Evolutionary conservation across 2,888 invertebrate genomes (phyloP).

Genomic region (Carpatolechia fugitivella): DNA sequence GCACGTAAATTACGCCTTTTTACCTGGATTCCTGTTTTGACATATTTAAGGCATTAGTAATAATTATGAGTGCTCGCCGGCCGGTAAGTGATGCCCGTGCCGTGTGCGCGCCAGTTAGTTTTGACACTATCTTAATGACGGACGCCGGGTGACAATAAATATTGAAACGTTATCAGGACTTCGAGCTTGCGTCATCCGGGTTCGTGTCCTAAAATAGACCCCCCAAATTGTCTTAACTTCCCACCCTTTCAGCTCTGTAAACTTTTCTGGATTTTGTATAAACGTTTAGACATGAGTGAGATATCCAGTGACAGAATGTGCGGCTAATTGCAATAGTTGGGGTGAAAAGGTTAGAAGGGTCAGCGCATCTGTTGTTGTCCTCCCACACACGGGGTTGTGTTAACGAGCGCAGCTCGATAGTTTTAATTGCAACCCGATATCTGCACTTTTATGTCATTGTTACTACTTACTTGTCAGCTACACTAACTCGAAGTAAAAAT

Average conservation of each 20-base stretch:
- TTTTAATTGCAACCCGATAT: conserved; percentile 77
- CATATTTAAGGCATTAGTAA: conserved; percentile 80
- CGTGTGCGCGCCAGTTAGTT: conserved; percentile 62
- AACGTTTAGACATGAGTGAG: conserved; percentile 11
- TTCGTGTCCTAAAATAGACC: conserved; percentile 67
- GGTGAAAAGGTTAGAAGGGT: conserved; percentile 59
- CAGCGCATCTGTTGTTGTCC: conserved; percentile 71
- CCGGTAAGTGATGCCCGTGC: conserved; percentile 59
- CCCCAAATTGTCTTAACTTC: conserved; percentile 51
- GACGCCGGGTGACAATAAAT: conserved; percentile 76
- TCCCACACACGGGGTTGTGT: conserved; percentile 56
- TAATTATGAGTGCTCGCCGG: conserved; percentile 75
- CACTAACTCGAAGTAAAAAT: not conserved
- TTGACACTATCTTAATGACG: conserved; percentile 80
- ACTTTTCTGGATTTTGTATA: conserved; percentile 20
- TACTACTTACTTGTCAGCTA: conserved; percentile 11
- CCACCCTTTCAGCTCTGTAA: conserved; percentile 20
- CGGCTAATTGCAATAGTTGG: conserved; percentile 58
- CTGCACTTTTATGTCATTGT: conserved; percentile 44
- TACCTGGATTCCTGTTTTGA: conserved; percentile 80
- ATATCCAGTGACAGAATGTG: conserved; percentile 41
- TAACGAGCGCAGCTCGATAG: conserved; percentile 63
- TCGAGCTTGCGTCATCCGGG: conserved; percentile 59
- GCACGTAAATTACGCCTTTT: conserved; percentile 79
- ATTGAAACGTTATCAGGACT: conserved; percentile 73